These are phyloP conservation scores for Pollachius pollachius DNA, from an alignment of 2,113 vertebrate genomes.

Conservation along the genomic window DNA sequence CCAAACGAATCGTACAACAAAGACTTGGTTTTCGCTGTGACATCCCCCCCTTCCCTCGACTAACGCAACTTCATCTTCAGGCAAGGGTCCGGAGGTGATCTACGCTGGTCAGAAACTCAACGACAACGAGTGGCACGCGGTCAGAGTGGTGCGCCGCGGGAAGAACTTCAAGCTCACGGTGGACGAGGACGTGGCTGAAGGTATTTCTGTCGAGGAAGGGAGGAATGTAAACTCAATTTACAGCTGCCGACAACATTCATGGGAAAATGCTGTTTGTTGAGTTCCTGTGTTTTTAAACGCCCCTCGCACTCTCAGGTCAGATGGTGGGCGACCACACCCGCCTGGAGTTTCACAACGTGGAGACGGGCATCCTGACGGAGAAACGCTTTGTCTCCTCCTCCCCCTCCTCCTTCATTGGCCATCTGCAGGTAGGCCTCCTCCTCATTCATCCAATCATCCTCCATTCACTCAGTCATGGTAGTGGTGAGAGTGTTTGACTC, in stretches of 20 bases:
- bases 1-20: slow-evolving; percentile 14
- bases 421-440: slow-evolving; percentile 75
- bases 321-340: slow-evolving; percentile 97
- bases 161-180: slow-evolving; percentile 91
- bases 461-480: no score
- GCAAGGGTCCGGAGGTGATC: slow-evolving; percentile 95
- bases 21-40: slow-evolving; percentile 44
- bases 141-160: slow-evolving; percentile 89
- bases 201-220: slow-evolving; percentile 58
- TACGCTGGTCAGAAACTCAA: slow-evolving; percentile 97
- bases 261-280: no score
- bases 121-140: slow-evolving; percentile 96
- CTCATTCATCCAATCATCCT: no score
- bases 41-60: slow-evolving; percentile 43
- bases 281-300: neutral
- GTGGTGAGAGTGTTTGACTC: no score
- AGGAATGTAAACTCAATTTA: no score
- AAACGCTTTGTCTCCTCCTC: slow-evolving; percentile 88
- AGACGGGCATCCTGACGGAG: slow-evolving; percentile 95
- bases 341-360: slow-evolving; percentile 95
- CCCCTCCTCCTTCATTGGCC: slow-evolving; percentile 93
- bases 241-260: no score
- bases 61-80: slow-evolving; percentile 77
- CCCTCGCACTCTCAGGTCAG: slow-evolving; percentile 72
- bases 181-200: slow-evolving; percentile 94